These are phyloP conservation scores for Cheilosia urbana DNA, from an alignment of 2,888 invertebrate species.

Conservation along the genomic window DNA sequence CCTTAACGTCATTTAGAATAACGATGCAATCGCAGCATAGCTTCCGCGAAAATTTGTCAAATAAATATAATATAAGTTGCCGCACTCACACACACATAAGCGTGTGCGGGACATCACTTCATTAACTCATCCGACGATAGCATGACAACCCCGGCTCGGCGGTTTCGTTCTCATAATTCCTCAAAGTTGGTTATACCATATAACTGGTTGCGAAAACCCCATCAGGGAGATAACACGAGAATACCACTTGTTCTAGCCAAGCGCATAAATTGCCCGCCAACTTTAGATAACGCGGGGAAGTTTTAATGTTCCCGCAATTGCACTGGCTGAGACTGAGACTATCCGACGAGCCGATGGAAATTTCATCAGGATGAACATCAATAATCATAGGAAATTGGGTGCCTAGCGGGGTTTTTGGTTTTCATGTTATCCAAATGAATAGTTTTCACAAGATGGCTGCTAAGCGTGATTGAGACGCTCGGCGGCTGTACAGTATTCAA, in stretches of 20 bases:
- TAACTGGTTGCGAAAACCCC: slow-evolving; percentile 1
- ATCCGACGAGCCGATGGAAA: slow-evolving; percentile 11
- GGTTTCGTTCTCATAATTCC: slow-evolving; percentile 26
- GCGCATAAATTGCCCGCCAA: slow-evolving; percentile 24
- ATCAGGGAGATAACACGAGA: slow-evolving; percentile 15
- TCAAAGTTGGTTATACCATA: neutral
- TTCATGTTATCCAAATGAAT: slow-evolving; percentile 13
- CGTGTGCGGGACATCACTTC: slow-evolving; percentile 29
- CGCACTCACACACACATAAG: slow-evolving; percentile 11
- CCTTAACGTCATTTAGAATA: slow-evolving; percentile 36
- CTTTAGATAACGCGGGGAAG: neutral
- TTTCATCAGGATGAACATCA: slow-evolving; percentile 45
- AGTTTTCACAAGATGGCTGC: slow-evolving; percentile 1
- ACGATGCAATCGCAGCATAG: slow-evolving; percentile 46
- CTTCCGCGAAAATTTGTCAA: slow-evolving; percentile 55
- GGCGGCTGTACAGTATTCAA: slow-evolving; percentile 20
- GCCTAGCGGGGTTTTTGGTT: slow-evolving; percentile 43
- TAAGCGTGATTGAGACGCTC: slow-evolving; percentile 1
- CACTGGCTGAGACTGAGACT: neutral
- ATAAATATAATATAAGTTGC: slow-evolving; percentile 33
- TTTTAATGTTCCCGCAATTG: slow-evolving; percentile 27
- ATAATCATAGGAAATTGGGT: slow-evolving; percentile 55
- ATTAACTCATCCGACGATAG: slow-evolving; percentile 32
- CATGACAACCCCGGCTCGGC: slow-evolving; percentile 27
- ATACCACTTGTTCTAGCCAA: slow-evolving; percentile 41